These are phyloP conservation scores for Bradypodion ventrale DNA, from an alignment of 2,797 vertebrate genomes.

Conservation along the genomic window DNA sequence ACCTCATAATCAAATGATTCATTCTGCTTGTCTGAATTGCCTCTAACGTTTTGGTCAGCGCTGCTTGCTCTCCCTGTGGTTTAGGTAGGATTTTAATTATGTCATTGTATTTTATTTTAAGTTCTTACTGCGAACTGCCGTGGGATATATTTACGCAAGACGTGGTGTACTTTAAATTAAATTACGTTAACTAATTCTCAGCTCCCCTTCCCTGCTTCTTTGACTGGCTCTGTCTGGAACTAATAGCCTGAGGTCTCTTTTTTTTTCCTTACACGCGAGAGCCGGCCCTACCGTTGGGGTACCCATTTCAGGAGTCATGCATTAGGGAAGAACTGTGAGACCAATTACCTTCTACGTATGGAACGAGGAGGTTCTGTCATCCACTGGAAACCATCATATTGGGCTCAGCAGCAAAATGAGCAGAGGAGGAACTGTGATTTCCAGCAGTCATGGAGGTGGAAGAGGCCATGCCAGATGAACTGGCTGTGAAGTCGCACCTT, in stretches of 20 bases:
- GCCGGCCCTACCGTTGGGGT: neutral
- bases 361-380: no score
- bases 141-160: neutral
- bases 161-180: neutral
- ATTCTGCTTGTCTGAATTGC: neutral
- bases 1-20: neutral
- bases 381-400: no score
- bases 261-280: neutral
- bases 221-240: neutral
- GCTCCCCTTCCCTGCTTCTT: neutral
- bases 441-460: no score
- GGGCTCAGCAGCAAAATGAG: no score
- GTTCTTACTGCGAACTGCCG: neutral
- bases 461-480: no score
- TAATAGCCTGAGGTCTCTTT: neutral
- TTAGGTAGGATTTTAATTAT: neutral
- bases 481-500: no score
- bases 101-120: neutral
- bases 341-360: no score
- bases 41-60: neutral
- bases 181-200: neutral
- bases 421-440: no score
- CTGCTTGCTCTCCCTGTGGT: neutral
- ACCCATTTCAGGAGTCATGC: no score
- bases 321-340: no score